These are phyloP conservation scores for Monodelphis domestica DNA, from an alignment of 2,797 vertebrate species.

Conservation along the genomic window DNA sequence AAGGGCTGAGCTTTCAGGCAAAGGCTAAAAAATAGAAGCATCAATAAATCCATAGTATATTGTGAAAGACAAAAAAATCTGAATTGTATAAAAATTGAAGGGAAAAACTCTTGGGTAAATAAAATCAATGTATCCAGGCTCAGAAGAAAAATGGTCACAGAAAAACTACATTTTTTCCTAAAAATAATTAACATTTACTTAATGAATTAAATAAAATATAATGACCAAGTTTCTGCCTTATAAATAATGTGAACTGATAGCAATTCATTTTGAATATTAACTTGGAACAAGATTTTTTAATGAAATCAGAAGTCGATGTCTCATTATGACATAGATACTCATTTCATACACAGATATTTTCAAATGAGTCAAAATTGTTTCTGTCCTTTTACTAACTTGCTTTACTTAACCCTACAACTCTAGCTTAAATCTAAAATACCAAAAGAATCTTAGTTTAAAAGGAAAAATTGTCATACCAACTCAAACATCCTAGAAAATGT, in stretches of 20 bases:
- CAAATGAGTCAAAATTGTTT: constrained; percentile 2
- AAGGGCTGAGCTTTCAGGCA: neutral
- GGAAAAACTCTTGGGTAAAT: neutral
- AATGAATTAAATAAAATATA: constrained; percentile 23
- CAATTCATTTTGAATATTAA: constrained; percentile 43
- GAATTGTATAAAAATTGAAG: neutral
- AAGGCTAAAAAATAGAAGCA: neutral
- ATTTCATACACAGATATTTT: constrained; percentile 11
- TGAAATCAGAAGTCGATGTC: constrained; percentile 17
- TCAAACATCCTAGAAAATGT: constrained; percentile 62
- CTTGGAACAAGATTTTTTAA: constrained; percentile 33
- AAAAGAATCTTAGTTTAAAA: constrained; percentile 62
- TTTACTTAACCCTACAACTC: constrained; percentile 30
- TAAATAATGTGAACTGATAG: constrained; percentile 20
- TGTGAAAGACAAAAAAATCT: neutral
- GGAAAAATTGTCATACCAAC: constrained; percentile 47
- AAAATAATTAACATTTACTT: constrained; percentile 17
- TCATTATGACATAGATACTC: constrained; percentile 1
- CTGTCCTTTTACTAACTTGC: constrained; percentile 3
- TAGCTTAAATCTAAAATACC: constrained; percentile 31
- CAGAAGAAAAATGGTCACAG: neutral
- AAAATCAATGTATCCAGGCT: neutral
- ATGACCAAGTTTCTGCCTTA: constrained; percentile 18
- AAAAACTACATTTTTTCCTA: neutral
- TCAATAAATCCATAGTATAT: neutral